Evolutionary conservation across 30 jellyfish, hydroid and myxozoan genomes (phyloP), one percentile per base, ranked within the genome.

Genomic region (Aurelia aurita complex sp. Pacific): DNA sequence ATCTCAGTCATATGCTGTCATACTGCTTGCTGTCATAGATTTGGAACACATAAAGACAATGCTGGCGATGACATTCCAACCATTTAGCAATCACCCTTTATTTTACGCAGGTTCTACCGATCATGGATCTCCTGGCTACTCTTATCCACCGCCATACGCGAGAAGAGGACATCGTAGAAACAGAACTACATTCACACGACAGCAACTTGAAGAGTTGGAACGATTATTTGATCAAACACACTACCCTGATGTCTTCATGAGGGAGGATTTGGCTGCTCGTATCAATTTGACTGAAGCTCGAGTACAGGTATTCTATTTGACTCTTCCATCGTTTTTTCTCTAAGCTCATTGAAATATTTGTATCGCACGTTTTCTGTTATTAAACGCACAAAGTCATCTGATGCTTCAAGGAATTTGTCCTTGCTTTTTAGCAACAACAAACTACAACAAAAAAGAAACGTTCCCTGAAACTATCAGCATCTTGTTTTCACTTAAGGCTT

Each of bases 151-250:
- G 43, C 94, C 97, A 34, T 83, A 90, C 89, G 94, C 97, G 71
- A 72, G 97, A 66, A 51, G 97, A 77, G 97, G 97, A 32, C 97
- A 91, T 52, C 97, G 97, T 10, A 64, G 97, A 59, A 91, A 91
- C 69, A 51, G 97, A 40, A 91, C 97, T 23, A 91, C 97, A 5
- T 91, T 91, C 78, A 91, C 97, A 10, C 86, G 97, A 67, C 97
- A 91, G 72, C 97, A 91, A 53, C 91, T 91, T 18, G 97, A 91
- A 74, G 97, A 91, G 79, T 63, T 91, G 53, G 97, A 91, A 60
- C 69, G 91, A n/a, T 59, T 85, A 40, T 91, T 91, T 53, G 97
- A 91, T 55, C 89, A 81, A 72, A 91, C 97, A 17, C 97, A 91
- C 67, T 91, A 91, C 57, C 97, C 97, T 19, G 97, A 91, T 80